Evolutionary conservation across 2,797 vertebrate species (phyloP).

Genomic region (Hoplostethus mediterraneus): DNA sequence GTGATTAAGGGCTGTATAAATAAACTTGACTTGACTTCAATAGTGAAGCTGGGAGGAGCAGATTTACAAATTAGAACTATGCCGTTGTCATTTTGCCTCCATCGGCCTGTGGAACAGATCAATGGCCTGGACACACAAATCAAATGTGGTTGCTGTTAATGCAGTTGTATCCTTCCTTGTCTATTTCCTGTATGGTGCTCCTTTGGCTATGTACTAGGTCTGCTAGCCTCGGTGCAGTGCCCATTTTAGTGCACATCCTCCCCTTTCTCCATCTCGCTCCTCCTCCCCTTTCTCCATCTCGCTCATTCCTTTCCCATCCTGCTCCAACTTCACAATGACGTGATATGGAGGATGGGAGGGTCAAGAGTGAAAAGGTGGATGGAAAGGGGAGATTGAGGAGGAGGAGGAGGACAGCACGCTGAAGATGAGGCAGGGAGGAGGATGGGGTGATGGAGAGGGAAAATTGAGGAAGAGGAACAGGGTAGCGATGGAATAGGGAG

Average conservation of each 20-base stretch:
- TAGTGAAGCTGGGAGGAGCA: slow-evolving; percentile 1
- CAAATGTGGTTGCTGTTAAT: slow-evolving; percentile 52
- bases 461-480: not conserved
- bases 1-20: no score
- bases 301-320: no score
- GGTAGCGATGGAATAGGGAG: not conserved
- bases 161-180: slow-evolving; percentile 26
- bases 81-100: slow-evolving; percentile 44
- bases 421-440: not conserved
- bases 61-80: slow-evolving; percentile 63
- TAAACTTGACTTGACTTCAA: no score
- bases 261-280: no score
- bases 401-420: not conserved
- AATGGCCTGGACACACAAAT: slow-evolving; percentile 58
- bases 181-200: slow-evolving; percentile 7
- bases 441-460: not conserved
- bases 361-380: no score
- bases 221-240: not conserved
- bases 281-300: no score
- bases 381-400: not conserved
- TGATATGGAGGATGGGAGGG: no score
- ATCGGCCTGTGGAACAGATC: slow-evolving; percentile 61
- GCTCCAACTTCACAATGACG: no score
- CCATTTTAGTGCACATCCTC: no score
- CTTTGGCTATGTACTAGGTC: slow-evolving; percentile 5